phyloP scores from a whole-genome alignment of 2,888 invertebrate species.

The Autographa pulchrina region DNA sequence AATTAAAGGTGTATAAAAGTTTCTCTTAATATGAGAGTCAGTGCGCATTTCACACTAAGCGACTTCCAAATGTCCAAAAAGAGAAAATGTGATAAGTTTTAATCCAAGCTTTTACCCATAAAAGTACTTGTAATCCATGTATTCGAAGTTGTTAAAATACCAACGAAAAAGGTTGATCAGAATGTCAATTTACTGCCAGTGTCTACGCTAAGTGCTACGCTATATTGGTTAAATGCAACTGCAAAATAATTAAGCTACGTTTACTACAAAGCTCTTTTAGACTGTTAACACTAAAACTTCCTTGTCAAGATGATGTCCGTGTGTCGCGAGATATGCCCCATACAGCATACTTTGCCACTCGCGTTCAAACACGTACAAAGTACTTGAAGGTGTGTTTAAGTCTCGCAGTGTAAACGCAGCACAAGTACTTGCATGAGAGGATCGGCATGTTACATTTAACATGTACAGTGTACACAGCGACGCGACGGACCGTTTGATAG shows the following conservation, averaged over 20 bases:
- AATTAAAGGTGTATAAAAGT: conserved; percentile 4
- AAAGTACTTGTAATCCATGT: not conserved
- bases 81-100: not conserved
- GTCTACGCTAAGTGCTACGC: not conserved
- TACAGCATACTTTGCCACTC: not conserved
- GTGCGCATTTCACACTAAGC: conserved; percentile 13
- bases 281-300: no score
- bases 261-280: no score
- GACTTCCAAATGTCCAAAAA: not conserved
- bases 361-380: not conserved
- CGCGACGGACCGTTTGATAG: conserved; percentile 62
- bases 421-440: conserved; percentile 33
- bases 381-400: not conserved
- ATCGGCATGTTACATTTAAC: conserved; percentile 44
- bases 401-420: not conserved
- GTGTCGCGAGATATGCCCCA: not conserved
- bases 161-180: no score
- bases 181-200: not conserved
- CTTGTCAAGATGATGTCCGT: no score
- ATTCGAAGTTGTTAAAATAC: not conserved
- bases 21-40: not conserved
- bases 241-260: no score
- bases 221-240: no score
- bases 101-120: not conserved
- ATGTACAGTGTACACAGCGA: conserved; percentile 52